phyloP scores from a whole-genome alignment of 2,113 vertebrate species.

The Amazona guildingii region DNA sequence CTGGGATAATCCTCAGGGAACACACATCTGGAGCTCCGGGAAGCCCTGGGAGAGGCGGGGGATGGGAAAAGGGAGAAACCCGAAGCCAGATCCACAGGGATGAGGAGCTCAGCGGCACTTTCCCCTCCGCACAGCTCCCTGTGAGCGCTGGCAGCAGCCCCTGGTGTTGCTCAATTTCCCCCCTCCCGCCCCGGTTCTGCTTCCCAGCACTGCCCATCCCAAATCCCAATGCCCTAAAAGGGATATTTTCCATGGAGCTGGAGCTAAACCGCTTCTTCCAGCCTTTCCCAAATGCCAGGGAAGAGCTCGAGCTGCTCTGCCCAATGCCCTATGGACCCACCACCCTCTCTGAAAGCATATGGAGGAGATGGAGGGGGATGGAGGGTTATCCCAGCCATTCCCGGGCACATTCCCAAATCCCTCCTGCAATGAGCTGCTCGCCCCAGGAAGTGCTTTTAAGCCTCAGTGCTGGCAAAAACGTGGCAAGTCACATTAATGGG shows the following conservation, averaged over 20 bases:
- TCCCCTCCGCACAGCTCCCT: background rate
- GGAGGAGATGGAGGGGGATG: background rate
- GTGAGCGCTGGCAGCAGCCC: background rate
- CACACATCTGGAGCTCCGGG: background rate
- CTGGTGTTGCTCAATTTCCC: background rate
- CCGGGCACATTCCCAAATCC: background rate
- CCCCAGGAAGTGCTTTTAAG: background rate
- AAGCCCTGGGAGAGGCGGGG: background rate
- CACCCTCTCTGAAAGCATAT: rapidly evolving
- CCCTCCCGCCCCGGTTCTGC: background rate
- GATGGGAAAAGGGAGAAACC: background rate
- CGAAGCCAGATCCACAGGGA: background rate
- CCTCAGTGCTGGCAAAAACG: rapidly evolving
- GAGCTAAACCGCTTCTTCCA: background rate
- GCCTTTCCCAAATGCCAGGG: background rate
- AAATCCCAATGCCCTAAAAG: background rate
- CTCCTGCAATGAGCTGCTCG: background rate
- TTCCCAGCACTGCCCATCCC: background rate
- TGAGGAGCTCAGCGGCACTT: background rate
- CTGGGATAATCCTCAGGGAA: background rate
- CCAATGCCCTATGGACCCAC: background rate
- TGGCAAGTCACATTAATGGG: background rate
- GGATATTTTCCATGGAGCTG: background rate
- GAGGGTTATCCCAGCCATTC: background rate
- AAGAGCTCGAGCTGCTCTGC: background rate